A percentile compares a stretch with the other conserved stretches of the same genome.
Evolutionary conservation across 2,797 vertebrate species (phyloP).

Genomic region (Enteromius afrohamiltoni): DNA sequence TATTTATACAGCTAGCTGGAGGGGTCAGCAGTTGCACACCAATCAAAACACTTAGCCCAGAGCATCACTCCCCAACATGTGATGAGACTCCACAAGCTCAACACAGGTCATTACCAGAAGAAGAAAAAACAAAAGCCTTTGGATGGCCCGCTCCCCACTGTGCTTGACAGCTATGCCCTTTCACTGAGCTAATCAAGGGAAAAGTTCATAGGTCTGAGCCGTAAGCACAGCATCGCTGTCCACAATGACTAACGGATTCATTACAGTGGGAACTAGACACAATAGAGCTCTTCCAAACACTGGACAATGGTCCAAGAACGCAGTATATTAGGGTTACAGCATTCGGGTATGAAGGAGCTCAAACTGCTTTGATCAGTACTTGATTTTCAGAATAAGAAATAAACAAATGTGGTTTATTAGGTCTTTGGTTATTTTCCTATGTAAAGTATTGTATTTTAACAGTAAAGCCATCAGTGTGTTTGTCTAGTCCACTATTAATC

Average conservation of each 20-base stretch:
- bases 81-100: background rate
- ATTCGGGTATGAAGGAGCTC: background rate
- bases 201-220: constrained; percentile 55
- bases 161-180: constrained; percentile 53
- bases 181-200: constrained; percentile 57
- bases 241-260: constrained; percentile 62
- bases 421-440: background rate
- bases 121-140: constrained; percentile 6
- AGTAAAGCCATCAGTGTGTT: background rate
- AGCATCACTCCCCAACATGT: constrained; percentile 25
- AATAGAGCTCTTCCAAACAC: background rate
- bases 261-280: constrained; percentile 49
- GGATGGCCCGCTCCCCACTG: constrained; percentile 31
- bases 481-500: background rate
- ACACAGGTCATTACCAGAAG: constrained; percentile 45
- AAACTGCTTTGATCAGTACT: background rate
- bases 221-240: constrained; percentile 50
- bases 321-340: background rate
- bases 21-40: constrained; percentile 11
- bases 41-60: constrained; percentile 32
- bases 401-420: background rate
- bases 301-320: background rate
- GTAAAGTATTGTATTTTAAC: background rate
- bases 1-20: constrained; percentile 17
- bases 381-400: background rate